Percentiles rank a stretch among this genome's conserved stretches.
phyloP scores from a whole-genome alignment of 1,140 invertebrate genomes.

The Drosophila prosaltans region DNA sequence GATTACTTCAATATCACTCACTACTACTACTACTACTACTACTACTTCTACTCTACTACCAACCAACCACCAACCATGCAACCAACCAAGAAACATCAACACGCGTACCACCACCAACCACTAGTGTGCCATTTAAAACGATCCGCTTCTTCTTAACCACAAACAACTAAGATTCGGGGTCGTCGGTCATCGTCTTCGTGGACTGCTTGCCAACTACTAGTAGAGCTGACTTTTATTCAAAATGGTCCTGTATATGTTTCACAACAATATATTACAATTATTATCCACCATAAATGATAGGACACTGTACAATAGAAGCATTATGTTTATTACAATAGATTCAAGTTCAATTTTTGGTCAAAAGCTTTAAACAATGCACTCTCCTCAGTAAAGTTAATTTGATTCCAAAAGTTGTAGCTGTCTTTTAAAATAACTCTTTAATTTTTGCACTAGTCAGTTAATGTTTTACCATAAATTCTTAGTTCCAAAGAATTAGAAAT shows the following conservation, averaged over 20 bases:
- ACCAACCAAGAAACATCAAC: conserved; percentile 57
- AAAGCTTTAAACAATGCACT: no score
- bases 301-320: background rate
- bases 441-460: no score
- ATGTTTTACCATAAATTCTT: no score
- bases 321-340: conserved; percentile 1
- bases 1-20: conserved; percentile 58
- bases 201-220: background rate
- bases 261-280: background rate
- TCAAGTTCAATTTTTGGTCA: no score
- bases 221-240: background rate
- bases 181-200: conserved; percentile 1
- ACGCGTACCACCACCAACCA: conserved; percentile 37
- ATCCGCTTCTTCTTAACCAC: conserved; percentile 2
- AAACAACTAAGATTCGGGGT: background rate
- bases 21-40: conserved; percentile 43
- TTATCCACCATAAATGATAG: background rate
- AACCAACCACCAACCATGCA: conserved; percentile 50
- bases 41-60: conserved; percentile 32
- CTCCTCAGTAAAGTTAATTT: no score
- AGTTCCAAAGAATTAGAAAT: no score
- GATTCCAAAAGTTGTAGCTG: no score
- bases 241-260: conserved; percentile 2
- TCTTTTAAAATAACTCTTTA: no score
- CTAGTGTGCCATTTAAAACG: conserved; percentile 13